Base-by-base conservation (phyloP, 2,888 invertebrate genomes). In the Conomelus anceps region DNA sequence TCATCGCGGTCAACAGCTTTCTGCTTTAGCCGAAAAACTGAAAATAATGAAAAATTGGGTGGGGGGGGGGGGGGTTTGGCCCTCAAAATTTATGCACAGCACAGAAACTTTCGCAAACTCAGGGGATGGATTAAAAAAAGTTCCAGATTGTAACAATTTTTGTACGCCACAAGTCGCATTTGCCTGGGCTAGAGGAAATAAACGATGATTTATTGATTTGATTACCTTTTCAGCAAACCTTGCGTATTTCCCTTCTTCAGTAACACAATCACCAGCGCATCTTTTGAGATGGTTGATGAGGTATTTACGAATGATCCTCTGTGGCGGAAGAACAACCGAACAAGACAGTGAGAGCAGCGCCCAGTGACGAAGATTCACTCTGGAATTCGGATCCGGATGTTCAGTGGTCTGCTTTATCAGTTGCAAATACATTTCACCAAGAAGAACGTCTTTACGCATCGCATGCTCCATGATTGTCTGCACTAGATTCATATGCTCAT, bases 241-340 rank as follows among this genome's bases (percentile, higher is more conserved):
- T 0, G 99, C 98, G 93, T 97, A 99, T 94, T 98, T 98, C 85
- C 98, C 98, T 93, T 99, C 98, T 93, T 98, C 98, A 0, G 98
- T 97, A 0, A 97, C 96, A 91, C 96, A 97, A 93, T 98, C 97
- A 90, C 97, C 96, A 29, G 98, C 96, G 92, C 98, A 97, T 92
- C 98, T 95, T 91, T 98, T 97, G 92, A 99, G 94, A 93, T 99
- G 99, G 0, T 98, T 96, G 86, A 98, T 96, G 89, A 99, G 94
- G 93, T 98, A 97, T 92, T 98, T 96, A 63, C 98, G 95, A 91
- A 98, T 95, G 3, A 97, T 95, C 93, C 98, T 97, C 92, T 97
- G 96, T 20, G 98, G 96, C 23, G 98, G 98, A 91, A 98, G 94
- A 89, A 98, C 97, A 0, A 98, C 96, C 89, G 96, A 97, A 92